Evolutionary conservation across 2,113 vertebrate genomes (phyloP).

Genomic region (Tapirus terrestris): DNA sequence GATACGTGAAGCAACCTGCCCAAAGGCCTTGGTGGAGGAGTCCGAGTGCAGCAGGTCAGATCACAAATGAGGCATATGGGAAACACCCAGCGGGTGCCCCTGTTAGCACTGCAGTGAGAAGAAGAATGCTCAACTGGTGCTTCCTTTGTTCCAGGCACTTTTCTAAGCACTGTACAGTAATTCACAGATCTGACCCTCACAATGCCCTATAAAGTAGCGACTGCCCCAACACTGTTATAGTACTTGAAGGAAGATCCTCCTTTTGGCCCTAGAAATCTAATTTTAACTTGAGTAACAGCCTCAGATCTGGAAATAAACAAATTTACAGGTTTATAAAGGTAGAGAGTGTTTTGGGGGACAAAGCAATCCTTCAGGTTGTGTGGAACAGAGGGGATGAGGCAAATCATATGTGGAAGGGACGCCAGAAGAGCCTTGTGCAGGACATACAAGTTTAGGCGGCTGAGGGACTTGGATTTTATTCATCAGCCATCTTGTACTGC

Average conservation of each 20-base stretch:
- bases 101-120: too few species aligned
- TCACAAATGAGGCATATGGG: too few species aligned
- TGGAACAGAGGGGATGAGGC: background rate
- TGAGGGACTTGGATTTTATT: background rate
- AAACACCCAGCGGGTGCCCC: too few species aligned
- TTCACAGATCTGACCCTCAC: background rate
- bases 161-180: background rate
- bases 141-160: background rate
- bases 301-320: background rate
- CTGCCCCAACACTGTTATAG: background rate
- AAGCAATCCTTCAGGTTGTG: background rate
- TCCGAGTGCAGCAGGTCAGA: too few species aligned
- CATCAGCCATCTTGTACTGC: background rate
- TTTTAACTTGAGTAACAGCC: conserved; percentile 8
- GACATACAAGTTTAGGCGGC: background rate
- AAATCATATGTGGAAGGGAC: background rate
- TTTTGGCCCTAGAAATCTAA: background rate
- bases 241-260: background rate
- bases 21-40: too few species aligned
- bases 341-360: background rate
- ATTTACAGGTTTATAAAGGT: background rate
- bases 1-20: background rate
- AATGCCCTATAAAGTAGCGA: background rate
- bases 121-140: too few species aligned
- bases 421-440: background rate